Base-by-base conservation (phyloP, 2,113 vertebrate genomes). In the Thunnus thynnus region DNA sequence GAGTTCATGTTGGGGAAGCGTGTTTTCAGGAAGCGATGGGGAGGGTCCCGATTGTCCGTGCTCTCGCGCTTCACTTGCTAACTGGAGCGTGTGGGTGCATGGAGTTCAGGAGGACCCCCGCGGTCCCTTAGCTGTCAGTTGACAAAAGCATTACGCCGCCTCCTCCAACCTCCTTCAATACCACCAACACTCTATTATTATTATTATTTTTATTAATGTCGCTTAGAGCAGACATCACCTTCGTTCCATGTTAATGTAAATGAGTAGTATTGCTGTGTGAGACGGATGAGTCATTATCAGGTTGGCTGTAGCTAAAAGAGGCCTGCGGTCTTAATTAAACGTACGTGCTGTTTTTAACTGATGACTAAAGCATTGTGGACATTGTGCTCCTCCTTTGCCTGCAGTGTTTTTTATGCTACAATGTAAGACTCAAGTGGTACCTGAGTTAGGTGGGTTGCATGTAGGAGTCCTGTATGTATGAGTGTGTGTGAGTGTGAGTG, bases 51-150 rank as follows among this genome's bases (percentile, higher is more conserved):
- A 88, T 94, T 94, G 89, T 93, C 88, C 22, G 44, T 55, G 86
- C 73, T 85, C 82, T 87, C 16, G 77, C 63, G 84, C 91, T 90
- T 93, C 85, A 88, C 72, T 91, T 94, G 92, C 83, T 94, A 95
- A 94, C 89, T 95, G 88, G 94, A 95, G 93, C 94, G 63, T 93
- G 90, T 72, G 82, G 71, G 76, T 78, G 55, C 85, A 80, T 47
- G 36, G 90, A 77, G 83, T 89, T 89, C 84, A 80, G 80, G 76
- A 86, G 85, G 84, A 92, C 90, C 92, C 90, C 90, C 64, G 17
- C 80, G 69, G 83, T 83, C 84, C 78, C 69, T 66, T 74, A 67
- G 88, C 86, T 80, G 78, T 85, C 82, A 71, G 47, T 87, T 83
- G 80, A 90, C 83, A 86, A 92, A 88, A 86, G 89, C 78, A 36